Percentiles rank a stretch among this genome's conserved stretches.
These are phyloP conservation scores for Anser cygnoides DNA, from an alignment of 2,113 vertebrate species.

Conservation along the genomic window DNA sequence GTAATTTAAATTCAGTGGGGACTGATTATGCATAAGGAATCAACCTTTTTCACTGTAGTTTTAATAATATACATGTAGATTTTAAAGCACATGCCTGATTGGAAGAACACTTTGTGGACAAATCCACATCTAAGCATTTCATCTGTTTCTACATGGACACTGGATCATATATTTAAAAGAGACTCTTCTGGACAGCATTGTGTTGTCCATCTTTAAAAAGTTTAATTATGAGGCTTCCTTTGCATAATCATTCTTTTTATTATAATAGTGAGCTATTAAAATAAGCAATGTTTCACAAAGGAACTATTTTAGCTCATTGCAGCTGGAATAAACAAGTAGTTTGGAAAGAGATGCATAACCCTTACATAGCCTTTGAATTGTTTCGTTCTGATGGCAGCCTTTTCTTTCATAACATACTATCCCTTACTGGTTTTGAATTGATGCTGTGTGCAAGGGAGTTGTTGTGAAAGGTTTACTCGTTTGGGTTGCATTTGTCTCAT, in stretches of 20 bases:
- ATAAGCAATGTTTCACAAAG: neutral
- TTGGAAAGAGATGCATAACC: neutral
- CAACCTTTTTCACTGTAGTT: constrained; percentile 59
- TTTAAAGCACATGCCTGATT: constrained; percentile 62
- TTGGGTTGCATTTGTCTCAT: neutral
- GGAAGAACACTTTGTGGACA: constrained; percentile 61
- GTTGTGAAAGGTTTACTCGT: neutral
- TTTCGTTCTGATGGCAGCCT: neutral
- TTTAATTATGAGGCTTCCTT: constrained; percentile 66
- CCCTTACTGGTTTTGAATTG: neutral
- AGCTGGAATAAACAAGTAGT: neutral
- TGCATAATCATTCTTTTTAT: constrained; percentile 28
- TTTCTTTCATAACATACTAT: neutral
- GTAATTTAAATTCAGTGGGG: constrained; percentile 79
- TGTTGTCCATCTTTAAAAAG: constrained; percentile 55
- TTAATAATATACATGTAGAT: constrained; percentile 70
- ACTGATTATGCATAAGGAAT: constrained; percentile 75
- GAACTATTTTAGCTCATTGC: neutral
- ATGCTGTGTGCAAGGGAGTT: neutral
- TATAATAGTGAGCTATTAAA: constrained; percentile 28
- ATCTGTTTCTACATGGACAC: constrained; percentile 12
- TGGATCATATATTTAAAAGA: constrained; percentile 35
- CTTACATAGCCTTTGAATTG: neutral
- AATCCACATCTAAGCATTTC: constrained; percentile 39
- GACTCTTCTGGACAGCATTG: constrained; percentile 14